These are phyloP conservation scores for Ciconia maguari DNA, from an alignment of 2,113 vertebrate species.

Conservation along the genomic window DNA sequence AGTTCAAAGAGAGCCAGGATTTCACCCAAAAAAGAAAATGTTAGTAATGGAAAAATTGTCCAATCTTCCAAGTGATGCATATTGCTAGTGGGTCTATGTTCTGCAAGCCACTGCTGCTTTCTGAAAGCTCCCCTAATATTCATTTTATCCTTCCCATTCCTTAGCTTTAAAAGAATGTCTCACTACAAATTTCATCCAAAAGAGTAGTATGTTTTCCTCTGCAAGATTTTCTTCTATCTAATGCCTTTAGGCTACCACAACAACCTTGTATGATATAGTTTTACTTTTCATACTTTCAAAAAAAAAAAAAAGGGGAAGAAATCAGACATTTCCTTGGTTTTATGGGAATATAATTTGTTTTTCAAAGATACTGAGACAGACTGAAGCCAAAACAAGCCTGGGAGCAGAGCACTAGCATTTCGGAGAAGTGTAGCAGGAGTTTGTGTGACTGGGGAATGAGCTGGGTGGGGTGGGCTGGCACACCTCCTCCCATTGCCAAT, in stretches of 20 bases:
- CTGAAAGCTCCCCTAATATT: neutral
- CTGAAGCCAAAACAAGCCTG: neutral
- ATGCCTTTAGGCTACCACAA: neutral
- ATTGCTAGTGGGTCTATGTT: neutral
- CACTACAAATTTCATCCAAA: neutral
- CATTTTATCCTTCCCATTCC: neutral
- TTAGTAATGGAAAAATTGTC: neutral
- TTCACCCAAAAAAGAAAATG: neutral
- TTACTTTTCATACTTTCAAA: neutral
- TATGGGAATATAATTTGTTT: slow-evolving; percentile 6
- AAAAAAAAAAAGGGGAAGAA: neutral
- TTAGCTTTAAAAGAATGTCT: neutral
- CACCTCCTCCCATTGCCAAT: neutral
- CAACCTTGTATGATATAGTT: neutral
- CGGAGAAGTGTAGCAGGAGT: neutral
- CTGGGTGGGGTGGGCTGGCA: neutral
- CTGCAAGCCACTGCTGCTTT: neutral
- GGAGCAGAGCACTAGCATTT: neutral
- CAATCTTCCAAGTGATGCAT: neutral
- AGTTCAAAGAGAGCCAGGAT: neutral
- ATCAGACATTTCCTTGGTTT: neutral
- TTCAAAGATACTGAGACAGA: neutral
- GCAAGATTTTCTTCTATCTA: neutral
- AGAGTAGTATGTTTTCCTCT: neutral
- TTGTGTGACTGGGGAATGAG: neutral